Conservation (phyloP, 2,797 vertebrate genomes). For the Simalia tracyae region DNA sequence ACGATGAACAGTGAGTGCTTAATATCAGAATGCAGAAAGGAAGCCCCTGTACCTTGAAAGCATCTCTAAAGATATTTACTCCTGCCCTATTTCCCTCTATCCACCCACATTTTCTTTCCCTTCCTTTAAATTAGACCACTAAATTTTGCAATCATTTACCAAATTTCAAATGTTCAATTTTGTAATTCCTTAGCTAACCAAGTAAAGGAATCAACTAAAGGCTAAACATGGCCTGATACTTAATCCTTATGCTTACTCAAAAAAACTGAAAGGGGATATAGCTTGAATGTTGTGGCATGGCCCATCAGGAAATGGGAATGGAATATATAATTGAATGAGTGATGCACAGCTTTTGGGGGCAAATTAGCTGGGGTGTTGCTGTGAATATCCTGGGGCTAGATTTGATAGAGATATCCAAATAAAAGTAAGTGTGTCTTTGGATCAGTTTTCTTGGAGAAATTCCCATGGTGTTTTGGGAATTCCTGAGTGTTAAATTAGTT, state of each 20-base stretch:
- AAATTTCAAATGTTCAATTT: background rate
- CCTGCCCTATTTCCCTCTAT: background rate
- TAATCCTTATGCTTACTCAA: background rate
- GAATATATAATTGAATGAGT: background rate
- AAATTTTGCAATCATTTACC: background rate
- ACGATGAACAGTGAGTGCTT: background rate
- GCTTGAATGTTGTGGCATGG: background rate
- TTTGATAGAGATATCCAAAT: background rate
- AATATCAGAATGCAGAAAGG: background rate
- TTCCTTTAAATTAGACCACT: background rate
- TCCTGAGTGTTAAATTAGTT: background rate
- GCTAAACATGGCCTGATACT: background rate
- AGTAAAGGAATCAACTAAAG: background rate
- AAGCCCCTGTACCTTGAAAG: background rate
- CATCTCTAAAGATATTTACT: background rate
- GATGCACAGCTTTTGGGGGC: background rate
- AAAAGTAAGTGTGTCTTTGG: background rate
- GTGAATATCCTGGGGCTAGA: background rate
- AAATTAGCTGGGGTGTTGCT: background rate
- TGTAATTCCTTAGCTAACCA: background rate
- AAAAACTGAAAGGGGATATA: background rate
- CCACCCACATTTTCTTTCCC: background rate
- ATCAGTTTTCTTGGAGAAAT: background rate
- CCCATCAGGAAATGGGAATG: background rate
- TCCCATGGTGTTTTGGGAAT: background rate